These are phyloP conservation scores for Drosophila robusta DNA, from an alignment of 2,888 invertebrate genomes.

Conservation along the genomic window DNA sequence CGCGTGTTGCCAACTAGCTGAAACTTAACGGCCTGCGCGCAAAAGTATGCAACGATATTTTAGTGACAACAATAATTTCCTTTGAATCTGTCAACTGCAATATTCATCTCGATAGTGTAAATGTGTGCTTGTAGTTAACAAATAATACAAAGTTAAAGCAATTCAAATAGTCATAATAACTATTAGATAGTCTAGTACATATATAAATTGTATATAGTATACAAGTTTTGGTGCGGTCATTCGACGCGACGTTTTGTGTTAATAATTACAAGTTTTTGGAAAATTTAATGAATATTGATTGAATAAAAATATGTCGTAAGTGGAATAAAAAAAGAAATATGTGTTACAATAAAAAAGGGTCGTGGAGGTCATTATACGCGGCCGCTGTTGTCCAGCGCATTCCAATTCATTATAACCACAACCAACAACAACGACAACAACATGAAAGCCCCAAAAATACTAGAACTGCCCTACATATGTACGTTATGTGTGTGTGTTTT, in stretches of 20 bases:
- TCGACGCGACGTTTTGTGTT: constrained; percentile 49
- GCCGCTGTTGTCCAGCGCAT: constrained; percentile 53
- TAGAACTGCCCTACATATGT: constrained; percentile 35
- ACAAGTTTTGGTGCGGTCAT: constrained; percentile 19
- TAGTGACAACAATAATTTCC: neutral
- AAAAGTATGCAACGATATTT: constrained; percentile 56
- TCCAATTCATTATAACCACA: constrained; percentile 68
- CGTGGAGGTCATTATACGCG: constrained; percentile 69
- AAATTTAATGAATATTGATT: constrained; percentile 83
- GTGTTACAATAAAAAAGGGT: constrained; percentile 49
- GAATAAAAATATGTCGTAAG: constrained; percentile 63
- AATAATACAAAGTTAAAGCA: neutral
- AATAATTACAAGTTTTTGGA: constrained; percentile 74
- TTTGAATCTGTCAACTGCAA: neutral
- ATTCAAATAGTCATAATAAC: neutral
- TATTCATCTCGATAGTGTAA: constrained; percentile 4
- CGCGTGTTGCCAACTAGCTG: constrained; percentile 18
- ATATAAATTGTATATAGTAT: neutral
- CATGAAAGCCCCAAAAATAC: constrained; percentile 18
- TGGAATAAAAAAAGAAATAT: constrained; percentile 55
- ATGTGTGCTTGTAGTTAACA: neutral
- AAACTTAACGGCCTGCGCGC: constrained; percentile 41
- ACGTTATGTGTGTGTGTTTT: constrained; percentile 4
- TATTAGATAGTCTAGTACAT: neutral
- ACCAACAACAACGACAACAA: constrained; percentile 39